These are phyloP conservation scores for Clusia tigrina DNA, from an alignment of 2,888 invertebrate genomes.

Conservation along the genomic window DNA sequence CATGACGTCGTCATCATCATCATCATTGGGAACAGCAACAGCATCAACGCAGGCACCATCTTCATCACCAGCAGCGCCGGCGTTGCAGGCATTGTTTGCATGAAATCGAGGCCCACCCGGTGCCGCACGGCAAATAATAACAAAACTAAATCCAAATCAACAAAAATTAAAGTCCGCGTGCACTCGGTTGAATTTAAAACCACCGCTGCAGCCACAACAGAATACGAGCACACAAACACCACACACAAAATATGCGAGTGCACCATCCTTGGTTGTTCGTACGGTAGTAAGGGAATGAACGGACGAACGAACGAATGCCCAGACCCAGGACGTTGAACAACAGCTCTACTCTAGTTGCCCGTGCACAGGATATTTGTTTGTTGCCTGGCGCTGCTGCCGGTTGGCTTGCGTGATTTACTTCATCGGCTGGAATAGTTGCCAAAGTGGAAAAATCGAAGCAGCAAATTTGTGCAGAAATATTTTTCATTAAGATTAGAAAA, in stretches of 20 bases:
- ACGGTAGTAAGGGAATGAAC: too few species aligned
- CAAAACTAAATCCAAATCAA: background rate
- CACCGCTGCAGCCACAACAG: background rate
- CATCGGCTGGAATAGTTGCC: background rate
- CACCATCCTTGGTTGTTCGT: too few species aligned
- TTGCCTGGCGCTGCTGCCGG: background rate
- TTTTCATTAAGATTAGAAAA: constrained; percentile 30
- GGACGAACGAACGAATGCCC: too few species aligned
- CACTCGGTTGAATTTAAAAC: background rate
- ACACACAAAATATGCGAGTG: too few species aligned
- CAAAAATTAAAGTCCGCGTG: background rate
- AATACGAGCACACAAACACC: too few species aligned
- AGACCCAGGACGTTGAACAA: too few species aligned
- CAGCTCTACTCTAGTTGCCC: too few species aligned
- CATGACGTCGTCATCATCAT: background rate
- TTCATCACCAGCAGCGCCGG: constrained; percentile 1
- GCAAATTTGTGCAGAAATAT: background rate
- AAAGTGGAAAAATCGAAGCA: background rate
- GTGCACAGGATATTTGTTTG: constrained; percentile 5
- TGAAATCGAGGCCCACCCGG: background rate
- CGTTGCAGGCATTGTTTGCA: background rate
- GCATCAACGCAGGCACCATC: constrained; percentile 9
- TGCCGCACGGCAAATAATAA: background rate
- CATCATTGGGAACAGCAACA: constrained; percentile 9
- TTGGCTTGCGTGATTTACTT: constrained; percentile 4